Conservation (phyloP, 2,113 vertebrate genomes). For the Bos taurus region ARS-UCD2.0 NC_037347.1:66319001-66319500, state of each 20-base stretch:
- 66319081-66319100: not conserved
- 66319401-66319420: fast-evolving
- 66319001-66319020: not conserved
- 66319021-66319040: not conserved
- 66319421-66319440: fast-evolving
- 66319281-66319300: not conserved
- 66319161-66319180: too few species aligned
- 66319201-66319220: not conserved
- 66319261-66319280: not conserved
- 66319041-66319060: not conserved
- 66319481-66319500: not conserved
- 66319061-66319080: not conserved
- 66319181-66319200: not conserved
- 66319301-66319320: not conserved
- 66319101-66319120: not conserved
- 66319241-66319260: not conserved
- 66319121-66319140: not conserved
- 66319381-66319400: not conserved
- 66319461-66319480: not conserved
- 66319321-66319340: not conserved
- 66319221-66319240: not conserved
- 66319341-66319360: not conserved
- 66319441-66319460: not conserved
- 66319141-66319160: not conserved
- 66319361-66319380: not conserved